Base-by-base conservation (phyloP, 2,113 vertebrate species). In the Nesogale talazaci region DNA sequence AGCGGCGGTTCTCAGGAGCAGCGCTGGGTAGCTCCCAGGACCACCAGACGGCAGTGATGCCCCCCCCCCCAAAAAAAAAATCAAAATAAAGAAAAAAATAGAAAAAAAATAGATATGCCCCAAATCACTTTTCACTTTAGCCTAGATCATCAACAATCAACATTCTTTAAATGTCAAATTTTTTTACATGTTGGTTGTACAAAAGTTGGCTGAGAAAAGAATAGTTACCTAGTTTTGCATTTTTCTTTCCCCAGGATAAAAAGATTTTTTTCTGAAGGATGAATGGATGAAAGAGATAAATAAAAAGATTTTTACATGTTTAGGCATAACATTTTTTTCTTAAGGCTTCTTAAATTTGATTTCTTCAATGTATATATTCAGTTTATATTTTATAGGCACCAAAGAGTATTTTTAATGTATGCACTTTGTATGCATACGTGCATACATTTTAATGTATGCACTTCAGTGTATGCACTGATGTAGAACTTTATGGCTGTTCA, bases 361-460 rank as follows among this genome's bases (percentile, higher is more conserved):
- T 89, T 96, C 25, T 31, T 38, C 34, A 89, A 25, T 89, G 19
- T 88, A 11, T 70, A 89, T 94, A 92, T 96, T 85, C 38, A 94
- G 7, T 95, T 92, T 72, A 52, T 85, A 56, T 61, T n/a, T n/a
- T 74, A 56, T 81, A 42, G 72, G 36, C 76, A 67, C 78, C n/a
- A 95, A 95, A 92, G 29, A 10, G 6, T 59, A 15, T 92, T 95
- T 95, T 95, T 91, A 84, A 82, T 89, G 52, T 94, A 70, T 91
- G n/a, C n/a, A n/a, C n/a, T n/a, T n/a, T n/a, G n/a, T n/a, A n/a
- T n/a, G n/a, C n/a, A n/a, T n/a, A n/a, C n/a, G n/a, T n/a, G n/a
- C n/a, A n/a, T n/a, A n/a, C n/a, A n/a, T n/a, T n/a, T n/a, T n/a
- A n/a, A n/a, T n/a, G n/a, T n/a, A n/a, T n/a, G n/a, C n/a, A n/a